Conservation (phyloP, 2,888 invertebrate species). For the Sylvicola fuscatus region DNA sequence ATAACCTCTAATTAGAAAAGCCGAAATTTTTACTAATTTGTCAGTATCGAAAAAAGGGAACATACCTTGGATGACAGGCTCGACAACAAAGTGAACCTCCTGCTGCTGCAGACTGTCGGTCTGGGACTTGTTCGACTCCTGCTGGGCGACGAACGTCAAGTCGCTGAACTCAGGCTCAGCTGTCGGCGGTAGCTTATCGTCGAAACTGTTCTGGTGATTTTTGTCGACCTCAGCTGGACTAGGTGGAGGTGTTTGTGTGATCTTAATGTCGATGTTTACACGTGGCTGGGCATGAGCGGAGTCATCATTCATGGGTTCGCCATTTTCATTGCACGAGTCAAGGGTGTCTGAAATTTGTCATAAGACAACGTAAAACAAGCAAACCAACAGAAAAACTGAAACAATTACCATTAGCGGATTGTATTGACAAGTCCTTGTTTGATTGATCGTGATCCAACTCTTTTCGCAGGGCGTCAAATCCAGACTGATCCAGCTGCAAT, state of each 20-base stretch:
- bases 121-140: no score
- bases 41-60: no score
- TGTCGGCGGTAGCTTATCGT: conserved; percentile 8
- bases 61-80: no score
- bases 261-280: background rate
- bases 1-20: no score
- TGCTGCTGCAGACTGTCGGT: conserved; percentile 1
- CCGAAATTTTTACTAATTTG: no score
- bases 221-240: conserved; percentile 9
- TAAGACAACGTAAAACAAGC: no score
- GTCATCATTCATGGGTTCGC: background rate
- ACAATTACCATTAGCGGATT: no score
- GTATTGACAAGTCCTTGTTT: no score
- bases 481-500: conserved; percentile 31
- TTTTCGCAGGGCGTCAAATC: conserved; percentile 31
- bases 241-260: conserved; percentile 8
- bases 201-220: background rate
- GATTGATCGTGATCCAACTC: conserved; percentile 20
- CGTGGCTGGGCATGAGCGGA: background rate
- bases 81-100: conserved; percentile 5
- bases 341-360: no score
- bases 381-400: no score
- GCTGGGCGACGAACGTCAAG: conserved; percentile 1
- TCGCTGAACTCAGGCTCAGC: conserved; percentile 8
- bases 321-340: background rate